Base-by-base conservation (phyloP, 2,797 vertebrate genomes). In the Spinibarbus caldwelli region DNA sequence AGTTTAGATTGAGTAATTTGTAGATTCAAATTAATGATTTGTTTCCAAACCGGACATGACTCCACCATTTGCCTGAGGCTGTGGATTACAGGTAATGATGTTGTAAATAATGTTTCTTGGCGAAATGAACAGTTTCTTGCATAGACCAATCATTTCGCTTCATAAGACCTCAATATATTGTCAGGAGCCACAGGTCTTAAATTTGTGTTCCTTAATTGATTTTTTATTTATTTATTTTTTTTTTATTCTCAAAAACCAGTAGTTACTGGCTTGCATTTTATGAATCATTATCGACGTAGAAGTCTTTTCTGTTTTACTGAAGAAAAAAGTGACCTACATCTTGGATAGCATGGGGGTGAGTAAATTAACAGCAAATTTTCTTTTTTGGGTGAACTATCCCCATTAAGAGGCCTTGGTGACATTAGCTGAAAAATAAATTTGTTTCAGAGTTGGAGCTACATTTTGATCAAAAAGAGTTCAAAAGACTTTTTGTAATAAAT, bases 111-210 rank as follows among this genome's bases (percentile, higher is more conserved):
- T 29, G 12, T 29, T 62, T n/a, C n/a, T n/a, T n/a, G n/a, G n/a
- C n/a, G n/a, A n/a, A n/a, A n/a, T n/a, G n/a, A n/a, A n/a, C 59
- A 11, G 59, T 62, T 62, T 62, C 59, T 62, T 62, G n/a, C 59
- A 62, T 15, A 62, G 59, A 62, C 12, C 2, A 5, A 14, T 64
- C 12, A 12, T 64, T 64, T 64, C 6, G 1, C 26, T 59, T 59
- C 12, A n/a, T 59, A 26, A 59, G 11, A 59, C n/a, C 57, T 26
- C n/a, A 62, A 26, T 29, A 6, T 62, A 62, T 26, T 29, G 19
- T 54, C 52, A 54, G 19, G 52, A 54, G 52, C 52, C 52, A 54
- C 52, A 23, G 57, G 57, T 14, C 5, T 59, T 59, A 26, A 12
- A 59, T n/a, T 26, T 62, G n/a, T 26, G 57, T 59, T 26, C 6